Base-by-base conservation (phyloP, 2,888 invertebrate genomes). In the Tenthredo livida region DNA sequence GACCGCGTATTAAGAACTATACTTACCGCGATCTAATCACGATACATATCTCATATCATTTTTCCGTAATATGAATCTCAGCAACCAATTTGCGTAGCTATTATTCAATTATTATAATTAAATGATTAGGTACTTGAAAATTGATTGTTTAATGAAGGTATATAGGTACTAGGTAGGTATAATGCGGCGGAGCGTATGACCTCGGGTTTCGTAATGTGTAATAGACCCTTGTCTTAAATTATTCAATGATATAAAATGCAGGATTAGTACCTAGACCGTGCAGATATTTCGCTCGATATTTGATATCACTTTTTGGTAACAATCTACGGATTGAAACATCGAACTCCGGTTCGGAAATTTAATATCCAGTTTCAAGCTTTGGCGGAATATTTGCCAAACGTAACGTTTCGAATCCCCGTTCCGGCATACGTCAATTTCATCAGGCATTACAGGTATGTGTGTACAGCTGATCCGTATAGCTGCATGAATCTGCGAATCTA, bases 71-170 rank as follows among this genome's bases (percentile, higher is more conserved):
- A 47, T 25, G 10, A 29, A 50, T 25, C 15, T 12, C n/a, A 12
- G 47, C 25, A 17, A 33, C 33, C 75, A 50, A 77, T 77, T 77
- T 77, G 25, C 17, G 9, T 50, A n/a, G n/a, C 50, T 10, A 77
- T 77, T 77, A 54, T 77, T 54, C 54, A 47, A 50, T 50, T 54
- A 80, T 61, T 6, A 61, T 80, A 25, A 58, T 77, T 6, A 61
- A 37, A 37, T 43, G 25, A 40, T 73, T 43, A 47, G 40, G 21
- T 73, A 73, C 12, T 73, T 73, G 40, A 73, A 73, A 73, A 73
- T 73, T 73, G 43, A 73, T 73, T 12, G 73, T 40, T 43, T 73
- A 73, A 73, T 73, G 73, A 40, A 25, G 17, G 72, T 29, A 72
- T 43, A 29, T 2, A 12, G 1, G 2, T 29, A 29, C n/a, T 29